Conservation (phyloP, 2,888 invertebrate genomes). For the Clunio marinus region DNA sequence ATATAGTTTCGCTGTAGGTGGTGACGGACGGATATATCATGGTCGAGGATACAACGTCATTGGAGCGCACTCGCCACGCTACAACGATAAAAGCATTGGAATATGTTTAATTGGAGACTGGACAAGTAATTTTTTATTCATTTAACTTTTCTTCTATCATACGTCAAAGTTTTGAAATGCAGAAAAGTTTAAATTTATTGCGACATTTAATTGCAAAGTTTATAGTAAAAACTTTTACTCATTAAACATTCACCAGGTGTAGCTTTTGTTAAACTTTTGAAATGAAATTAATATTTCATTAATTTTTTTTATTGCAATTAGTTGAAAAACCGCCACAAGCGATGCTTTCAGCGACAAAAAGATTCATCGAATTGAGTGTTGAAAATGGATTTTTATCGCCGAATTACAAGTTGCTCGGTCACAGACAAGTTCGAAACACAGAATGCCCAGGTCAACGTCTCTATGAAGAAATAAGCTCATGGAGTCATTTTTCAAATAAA, state of each 20-base stretch:
- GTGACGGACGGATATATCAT: conserved; percentile 66
- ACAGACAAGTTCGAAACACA: conserved; percentile 59
- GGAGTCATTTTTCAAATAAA: conserved; percentile 57
- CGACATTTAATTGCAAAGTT: no score
- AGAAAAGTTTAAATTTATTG: no score
- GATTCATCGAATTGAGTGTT: conserved; percentile 61
- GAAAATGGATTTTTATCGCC: conserved; percentile 57
- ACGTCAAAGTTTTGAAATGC: neutral
- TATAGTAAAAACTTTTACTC: no score
- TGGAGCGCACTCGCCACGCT: conserved; percentile 67
- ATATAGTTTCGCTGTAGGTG: conserved; percentile 66
- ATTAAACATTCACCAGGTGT: no score
- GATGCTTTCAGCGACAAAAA: conserved; percentile 58
- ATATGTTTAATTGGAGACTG: conserved; percentile 70
- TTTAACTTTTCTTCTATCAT: conserved; percentile 36
- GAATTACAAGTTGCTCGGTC: conserved; percentile 62
- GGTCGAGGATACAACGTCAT: conserved; percentile 66
- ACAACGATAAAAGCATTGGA: conserved; percentile 65
- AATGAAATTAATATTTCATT: no score
- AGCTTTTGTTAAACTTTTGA: no score
- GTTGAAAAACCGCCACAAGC: conserved; percentile 57
- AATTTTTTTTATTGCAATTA: conserved; percentile 44
- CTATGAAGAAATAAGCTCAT: conserved; percentile 58
- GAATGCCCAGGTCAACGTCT: conserved; percentile 65
- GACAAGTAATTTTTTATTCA: conserved; percentile 55